Percentiles rank a stretch among this genome's conserved stretches.
Evolutionary conservation across 2,888 invertebrate species (phyloP).

Genomic region (Eristalinus aeneus): DNA sequence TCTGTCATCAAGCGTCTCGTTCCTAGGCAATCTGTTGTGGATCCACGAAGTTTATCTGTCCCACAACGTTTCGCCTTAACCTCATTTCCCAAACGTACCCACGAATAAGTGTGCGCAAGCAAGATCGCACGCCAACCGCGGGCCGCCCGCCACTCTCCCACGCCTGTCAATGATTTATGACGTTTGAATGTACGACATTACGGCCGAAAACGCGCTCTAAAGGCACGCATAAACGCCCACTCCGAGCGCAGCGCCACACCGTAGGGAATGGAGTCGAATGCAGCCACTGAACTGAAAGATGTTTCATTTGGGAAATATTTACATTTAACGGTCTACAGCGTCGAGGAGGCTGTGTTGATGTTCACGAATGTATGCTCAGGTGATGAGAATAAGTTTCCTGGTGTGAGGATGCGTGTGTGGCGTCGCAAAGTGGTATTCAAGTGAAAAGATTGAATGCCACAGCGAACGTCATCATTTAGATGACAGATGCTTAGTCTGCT

Average conservation of each 20-base stretch:
- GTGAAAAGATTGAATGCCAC: slow-evolving; percentile 47
- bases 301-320: slow-evolving; percentile 12
- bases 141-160: neutral
- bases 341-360: slow-evolving; percentile 5
- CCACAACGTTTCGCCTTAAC: neutral
- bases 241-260: neutral
- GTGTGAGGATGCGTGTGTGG: neutral
- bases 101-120: neutral
- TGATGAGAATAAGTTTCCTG: neutral
- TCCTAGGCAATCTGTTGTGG: too few relatives aligned
- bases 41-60: neutral
- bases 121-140: neutral
- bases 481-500: neutral
- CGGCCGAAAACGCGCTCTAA: neutral
- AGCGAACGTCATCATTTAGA: slow-evolving; percentile 35
- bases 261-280: neutral
- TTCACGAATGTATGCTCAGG: slow-evolving; percentile 13
- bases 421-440: slow-evolving; percentile 29
- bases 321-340: slow-evolving; percentile 21
- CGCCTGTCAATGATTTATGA: slow-evolving; percentile 42
- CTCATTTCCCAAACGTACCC: neutral
- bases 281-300: slow-evolving; percentile 17
- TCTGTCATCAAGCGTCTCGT: too few relatives aligned
- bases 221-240: neutral
- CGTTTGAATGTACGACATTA: slow-evolving; percentile 23